Base-by-base conservation (phyloP, 2,888 invertebrate genomes). In the Aproaerema taeniolella region DNA sequence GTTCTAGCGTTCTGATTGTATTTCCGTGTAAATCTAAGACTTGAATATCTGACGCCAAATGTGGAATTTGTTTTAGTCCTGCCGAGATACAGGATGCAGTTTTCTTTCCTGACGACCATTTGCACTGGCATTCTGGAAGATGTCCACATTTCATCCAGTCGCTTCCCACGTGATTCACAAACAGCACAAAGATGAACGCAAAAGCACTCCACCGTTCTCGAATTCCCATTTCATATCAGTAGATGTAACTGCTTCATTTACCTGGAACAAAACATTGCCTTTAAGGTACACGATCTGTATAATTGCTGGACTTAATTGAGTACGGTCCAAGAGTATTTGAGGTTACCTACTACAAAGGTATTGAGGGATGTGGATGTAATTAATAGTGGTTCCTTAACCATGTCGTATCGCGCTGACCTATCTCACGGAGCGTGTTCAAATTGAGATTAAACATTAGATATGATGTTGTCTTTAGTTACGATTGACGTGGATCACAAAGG, bases 81-180 rank as follows among this genome's bases (percentile, higher is more conserved):
- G 93, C 92, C 46, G 93, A 90, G 42, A 91, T 89, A 74, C 96
- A 97, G 32, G 94, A 88, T 7, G 95, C 96, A 2, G 95, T 94
- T 73, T 95, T 95, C 75, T 96, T 96, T 38, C 96, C 96, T 31
- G 93, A 93, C 2, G 93, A 93, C 96, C 96, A 96, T 81, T 95
- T 96, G 89, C 96, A 96, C 57, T 91, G 91, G 71, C 96, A 96
- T 56, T 92, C 91, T 50, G 68, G 50, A 38, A 85, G 75, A 38
- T 90, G 88, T 49, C 93, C 94, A 72, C 95, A 96, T 73, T 92
- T 94, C 36, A 94, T 91, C 95, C 95, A 95, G 73, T 95, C 95
- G 55, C 85, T 76, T 41, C 68, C 85, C 34, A 71, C 66, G 13
- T 68, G 61, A 31, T 65, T 61, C 38, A 72, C 53, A 44, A 75